Evolutionary conservation across 2,888 invertebrate genomes (phyloP).

Genomic region (Alloscopus bannaensis): DNA sequence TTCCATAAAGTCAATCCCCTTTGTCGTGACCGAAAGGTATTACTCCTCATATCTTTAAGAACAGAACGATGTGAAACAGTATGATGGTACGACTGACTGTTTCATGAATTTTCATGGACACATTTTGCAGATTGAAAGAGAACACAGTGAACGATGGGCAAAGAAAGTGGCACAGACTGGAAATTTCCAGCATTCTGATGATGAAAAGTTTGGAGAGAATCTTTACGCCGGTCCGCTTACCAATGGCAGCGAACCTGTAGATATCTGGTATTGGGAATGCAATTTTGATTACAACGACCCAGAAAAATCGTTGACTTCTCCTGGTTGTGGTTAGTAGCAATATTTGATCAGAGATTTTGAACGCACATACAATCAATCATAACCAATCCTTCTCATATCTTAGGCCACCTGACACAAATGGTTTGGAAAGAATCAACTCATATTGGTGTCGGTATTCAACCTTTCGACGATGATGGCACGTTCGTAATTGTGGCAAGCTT

Average conservation of each 20-base stretch:
- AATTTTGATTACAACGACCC: conserved; percentile 49
- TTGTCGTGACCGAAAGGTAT: conserved; percentile 41
- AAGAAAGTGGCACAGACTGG: conserved; percentile 40
- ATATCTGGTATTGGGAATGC: conserved; percentile 53
- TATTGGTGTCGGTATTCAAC: conserved; percentile 39
- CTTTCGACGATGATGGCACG: conserved; percentile 34
- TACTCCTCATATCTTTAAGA: too few species aligned
- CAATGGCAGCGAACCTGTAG: conserved; percentile 35
- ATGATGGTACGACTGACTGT: too few species aligned
- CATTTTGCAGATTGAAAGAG: conserved; percentile 50
- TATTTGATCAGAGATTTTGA: neutral
- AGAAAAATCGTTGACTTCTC: conserved; percentile 38
- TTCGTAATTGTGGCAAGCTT: conserved; percentile 43
- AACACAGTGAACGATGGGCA: conserved; percentile 52
- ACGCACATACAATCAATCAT: neutral
- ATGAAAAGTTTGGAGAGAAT: conserved; percentile 52
- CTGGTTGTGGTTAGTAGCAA: conserved; percentile 42
- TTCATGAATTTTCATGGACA: too few species aligned
- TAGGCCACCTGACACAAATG: conserved; percentile 50
- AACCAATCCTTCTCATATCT: neutral
- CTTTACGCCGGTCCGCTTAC: conserved; percentile 39
- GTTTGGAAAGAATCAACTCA: conserved; percentile 49
- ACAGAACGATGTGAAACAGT: too few species aligned
- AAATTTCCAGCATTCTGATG: conserved; percentile 44
- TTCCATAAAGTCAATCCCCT: conserved; percentile 37